Conservation (phyloP, 2,113 vertebrate genomes). For the Epinephelus cyanopodus region DNA sequence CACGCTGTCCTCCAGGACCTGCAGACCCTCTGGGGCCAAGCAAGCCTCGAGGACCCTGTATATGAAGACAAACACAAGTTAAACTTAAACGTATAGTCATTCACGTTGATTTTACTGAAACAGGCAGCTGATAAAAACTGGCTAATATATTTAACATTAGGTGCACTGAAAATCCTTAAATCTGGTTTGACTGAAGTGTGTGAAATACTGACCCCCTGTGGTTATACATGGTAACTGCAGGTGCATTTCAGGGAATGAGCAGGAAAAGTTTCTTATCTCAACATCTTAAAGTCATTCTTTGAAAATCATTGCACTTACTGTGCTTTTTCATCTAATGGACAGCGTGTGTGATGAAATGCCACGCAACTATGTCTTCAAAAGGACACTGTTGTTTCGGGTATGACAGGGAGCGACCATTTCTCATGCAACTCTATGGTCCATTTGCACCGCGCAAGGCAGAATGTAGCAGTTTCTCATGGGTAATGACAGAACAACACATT, state of each 20-base stretch:
- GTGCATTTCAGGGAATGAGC: background rate
- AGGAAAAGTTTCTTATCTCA: conserved; percentile 4
- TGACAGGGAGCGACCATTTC: conserved; percentile 35
- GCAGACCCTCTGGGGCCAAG: conserved; percentile 93
- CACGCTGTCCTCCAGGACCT: conserved; percentile 92
- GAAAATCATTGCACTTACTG: conserved; percentile 10
- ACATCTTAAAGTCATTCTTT: conserved; percentile 23
- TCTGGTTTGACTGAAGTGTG: background rate
- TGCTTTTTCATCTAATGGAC: conserved; percentile 29
- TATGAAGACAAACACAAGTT: conserved; percentile 16
- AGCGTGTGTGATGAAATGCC: conserved; percentile 44
- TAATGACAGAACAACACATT: conserved; percentile 51
- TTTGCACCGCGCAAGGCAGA: conserved; percentile 45
- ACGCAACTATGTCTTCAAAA: conserved; percentile 42
- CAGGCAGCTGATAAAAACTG: background rate
- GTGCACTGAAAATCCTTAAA: background rate
- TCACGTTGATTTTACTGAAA: background rate
- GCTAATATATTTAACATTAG: background rate
- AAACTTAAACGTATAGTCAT: background rate
- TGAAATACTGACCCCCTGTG: conserved; percentile 63
- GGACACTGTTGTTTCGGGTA: conserved; percentile 13
- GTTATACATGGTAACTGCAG: conserved; percentile 35
- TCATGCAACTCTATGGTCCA: conserved; percentile 35
- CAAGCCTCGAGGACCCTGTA: conserved; percentile 93
- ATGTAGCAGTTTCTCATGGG: conserved; percentile 43